Conservation (phyloP, 2,797 vertebrate species). For the Oophaga sylvatica region DNA sequence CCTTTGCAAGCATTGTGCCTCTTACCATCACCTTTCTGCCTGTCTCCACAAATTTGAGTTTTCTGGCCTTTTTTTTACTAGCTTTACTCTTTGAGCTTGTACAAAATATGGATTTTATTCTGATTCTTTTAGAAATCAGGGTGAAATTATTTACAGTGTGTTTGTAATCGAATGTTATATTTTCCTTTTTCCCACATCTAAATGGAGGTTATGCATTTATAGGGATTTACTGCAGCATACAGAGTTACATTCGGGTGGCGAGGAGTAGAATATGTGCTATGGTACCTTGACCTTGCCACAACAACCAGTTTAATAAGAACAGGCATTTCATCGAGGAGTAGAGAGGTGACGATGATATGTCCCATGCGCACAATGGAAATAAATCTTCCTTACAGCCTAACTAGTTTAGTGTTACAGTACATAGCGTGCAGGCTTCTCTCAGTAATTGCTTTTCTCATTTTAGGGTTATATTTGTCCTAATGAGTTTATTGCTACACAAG, state of each 20-base stretch:
- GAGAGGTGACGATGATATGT: neutral
- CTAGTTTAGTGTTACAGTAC: neutral
- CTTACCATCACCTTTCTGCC: neutral
- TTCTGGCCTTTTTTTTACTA: neutral
- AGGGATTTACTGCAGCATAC: neutral
- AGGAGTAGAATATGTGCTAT: neutral
- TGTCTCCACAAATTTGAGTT: neutral
- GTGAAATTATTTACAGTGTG: neutral
- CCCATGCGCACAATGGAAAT: neutral
- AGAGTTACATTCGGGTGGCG: neutral
- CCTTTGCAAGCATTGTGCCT: neutral
- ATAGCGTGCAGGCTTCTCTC: neutral
- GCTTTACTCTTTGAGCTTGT: neutral
- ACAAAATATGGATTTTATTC: neutral
- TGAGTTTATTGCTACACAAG: conserved; percentile 97
- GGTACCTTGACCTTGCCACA: neutral
- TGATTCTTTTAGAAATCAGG: neutral
- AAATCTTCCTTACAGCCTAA: neutral
- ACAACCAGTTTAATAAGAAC: neutral
- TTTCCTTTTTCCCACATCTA: neutral
- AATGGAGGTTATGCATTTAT: neutral
- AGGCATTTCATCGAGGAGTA: neutral
- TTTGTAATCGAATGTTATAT: neutral
- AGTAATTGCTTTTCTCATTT: conserved; percentile 43
- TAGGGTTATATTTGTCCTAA: conserved; percentile 98